Conservation (phyloP, 1,140 invertebrate genomes). For the Chironomus tepperi region DNA sequence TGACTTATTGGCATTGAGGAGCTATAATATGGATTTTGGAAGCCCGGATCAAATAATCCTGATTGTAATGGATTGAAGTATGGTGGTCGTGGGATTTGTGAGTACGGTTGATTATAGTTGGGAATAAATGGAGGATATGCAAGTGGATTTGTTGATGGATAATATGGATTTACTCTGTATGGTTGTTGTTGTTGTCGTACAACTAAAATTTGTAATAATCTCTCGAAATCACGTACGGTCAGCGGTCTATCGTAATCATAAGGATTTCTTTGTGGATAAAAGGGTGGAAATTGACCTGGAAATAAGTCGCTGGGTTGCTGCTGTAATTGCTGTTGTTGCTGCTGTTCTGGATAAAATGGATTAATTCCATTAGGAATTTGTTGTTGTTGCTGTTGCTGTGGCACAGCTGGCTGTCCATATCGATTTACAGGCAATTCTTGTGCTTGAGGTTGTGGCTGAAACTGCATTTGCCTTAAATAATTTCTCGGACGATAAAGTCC, state of each 20-base stretch:
- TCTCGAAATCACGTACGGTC: slow-evolving; percentile 46
- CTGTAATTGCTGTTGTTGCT: slow-evolving; percentile 32
- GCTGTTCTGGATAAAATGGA: slow-evolving; percentile 27
- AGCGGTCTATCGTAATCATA: slow-evolving; percentile 35
- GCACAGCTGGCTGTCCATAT: not conserved
- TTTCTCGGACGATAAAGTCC: not conserved
- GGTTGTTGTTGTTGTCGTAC: slow-evolving; percentile 46
- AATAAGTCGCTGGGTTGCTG: slow-evolving; percentile 30
- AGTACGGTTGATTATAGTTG: slow-evolving; percentile 10
- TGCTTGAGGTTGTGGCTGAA: not conserved
- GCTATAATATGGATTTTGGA: slow-evolving; percentile 27
- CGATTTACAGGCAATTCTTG: not conserved
- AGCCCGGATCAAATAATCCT: slow-evolving; percentile 29
- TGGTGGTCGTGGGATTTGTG: slow-evolving; percentile 24
- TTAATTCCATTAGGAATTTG: not conserved
- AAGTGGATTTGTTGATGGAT: slow-evolving; percentile 17
- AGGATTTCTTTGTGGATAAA: slow-evolving; percentile 34
- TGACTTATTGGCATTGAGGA: slow-evolving; percentile 28
- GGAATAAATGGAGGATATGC: slow-evolving; percentile 11
- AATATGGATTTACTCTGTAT: slow-evolving; percentile 34
- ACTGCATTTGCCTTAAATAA: slow-evolving; percentile 11
- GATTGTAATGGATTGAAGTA: slow-evolving; percentile 17
- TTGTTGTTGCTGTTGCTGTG: not conserved
- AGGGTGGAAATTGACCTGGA: slow-evolving; percentile 35
- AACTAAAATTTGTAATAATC: slow-evolving; percentile 47